Evolutionary conservation across 1,140 invertebrate species (phyloP), one percentile per base, ranked within the genome.

Genomic region (Aphelenchoides avenae): DNA sequence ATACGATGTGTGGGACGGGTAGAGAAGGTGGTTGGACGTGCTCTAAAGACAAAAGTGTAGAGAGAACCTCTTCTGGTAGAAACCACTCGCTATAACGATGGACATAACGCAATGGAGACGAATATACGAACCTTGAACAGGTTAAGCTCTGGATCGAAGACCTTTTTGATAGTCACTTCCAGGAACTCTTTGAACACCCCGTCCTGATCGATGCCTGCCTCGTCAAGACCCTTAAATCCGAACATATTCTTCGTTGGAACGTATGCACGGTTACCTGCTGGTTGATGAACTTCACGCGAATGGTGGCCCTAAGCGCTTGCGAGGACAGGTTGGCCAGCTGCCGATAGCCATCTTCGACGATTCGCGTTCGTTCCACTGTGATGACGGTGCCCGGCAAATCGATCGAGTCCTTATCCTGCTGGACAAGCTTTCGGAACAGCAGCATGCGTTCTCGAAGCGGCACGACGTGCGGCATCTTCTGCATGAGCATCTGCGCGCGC

Each of bases 121-220:
- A 22, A 52, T 33, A 58, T 27, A 29, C n/a, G 50, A 39, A 81
- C 79, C 61, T 79, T 81, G 77, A 98, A 99, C 31, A 99, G 80
- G 81, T 97, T 97, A 13, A 98, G 80, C 0, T 89, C 87, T 1
- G 95, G 95, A 83, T 98, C 91, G 80, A 99, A 97, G 22, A 99
- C 89, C 70, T 85, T 84, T 72, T 91, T 91, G 46, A 99, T 89
- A 9, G 90, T 97, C 78, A 98, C 91, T 80, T 98, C 94, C 0
- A 99, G 80, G 75, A 99, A 99, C 81, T 99, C 94, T 82, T 90
- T 90, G 76, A 92, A 92, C 18, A 96, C 91, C 7, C 95, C 95
- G 82, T 99, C 93, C 78, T 98, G 94, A 81, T 99, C 95, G 67
- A 99, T 97, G 13, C 95, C 95, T 5, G 93, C 93, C 80, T 99